These are phyloP conservation scores for Sphaerodactylus townsendi DNA, from an alignment of 2,113 vertebrate genomes.

Conservation along the genomic window DNA sequence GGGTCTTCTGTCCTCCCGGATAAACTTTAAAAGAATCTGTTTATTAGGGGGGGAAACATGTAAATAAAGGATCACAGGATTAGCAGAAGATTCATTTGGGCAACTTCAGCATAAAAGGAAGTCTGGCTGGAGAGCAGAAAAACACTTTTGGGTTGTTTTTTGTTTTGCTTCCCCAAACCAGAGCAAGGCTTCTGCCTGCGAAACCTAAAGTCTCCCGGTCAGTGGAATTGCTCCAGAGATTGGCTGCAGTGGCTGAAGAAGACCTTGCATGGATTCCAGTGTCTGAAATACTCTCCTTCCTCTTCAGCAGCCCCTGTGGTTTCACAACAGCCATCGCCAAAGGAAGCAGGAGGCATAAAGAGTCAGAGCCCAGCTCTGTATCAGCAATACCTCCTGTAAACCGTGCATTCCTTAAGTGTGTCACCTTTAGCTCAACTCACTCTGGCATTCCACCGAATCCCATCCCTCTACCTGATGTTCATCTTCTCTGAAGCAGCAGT, in stretches of 20 bases:
- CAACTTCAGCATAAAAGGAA: neutral
- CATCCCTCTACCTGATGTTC: neutral
- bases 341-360: neutral
- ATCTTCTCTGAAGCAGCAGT: too few relatives aligned
- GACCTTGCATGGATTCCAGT: too few relatives aligned
- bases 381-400: too few relatives aligned
- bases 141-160: too few relatives aligned
- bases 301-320: neutral
- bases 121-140: neutral
- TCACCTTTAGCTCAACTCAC: fast-evolving
- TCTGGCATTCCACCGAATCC: too few relatives aligned
- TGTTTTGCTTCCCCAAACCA: neutral
- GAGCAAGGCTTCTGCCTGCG: neutral
- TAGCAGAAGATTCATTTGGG: neutral
- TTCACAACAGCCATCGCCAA: neutral
- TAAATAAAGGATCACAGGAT: neutral
- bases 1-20: neutral
- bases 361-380: neutral
- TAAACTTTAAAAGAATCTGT: neutral
- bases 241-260: too few relatives aligned
- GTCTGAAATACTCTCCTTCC: too few relatives aligned
- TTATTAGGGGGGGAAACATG: neutral
- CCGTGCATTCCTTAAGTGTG: too few relatives aligned
- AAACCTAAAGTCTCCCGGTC: neutral
- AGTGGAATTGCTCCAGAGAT: neutral